Conservation (phyloP, 2,888 invertebrate genomes). For the Oscheius sp. region DNA sequence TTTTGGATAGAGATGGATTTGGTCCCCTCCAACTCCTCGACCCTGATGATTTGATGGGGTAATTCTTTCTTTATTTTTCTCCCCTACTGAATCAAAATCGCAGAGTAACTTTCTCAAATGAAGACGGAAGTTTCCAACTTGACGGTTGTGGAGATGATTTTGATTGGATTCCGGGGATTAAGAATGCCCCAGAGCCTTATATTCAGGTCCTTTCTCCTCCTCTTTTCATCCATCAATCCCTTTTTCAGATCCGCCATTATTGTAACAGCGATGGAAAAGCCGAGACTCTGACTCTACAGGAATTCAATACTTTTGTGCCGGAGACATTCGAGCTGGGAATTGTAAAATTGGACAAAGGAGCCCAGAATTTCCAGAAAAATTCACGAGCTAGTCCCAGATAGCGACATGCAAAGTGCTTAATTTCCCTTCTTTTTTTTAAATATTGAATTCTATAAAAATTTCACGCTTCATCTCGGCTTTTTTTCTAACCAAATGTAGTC, state of each 20-base stretch:
- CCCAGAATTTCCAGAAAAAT: too few relatives aligned
- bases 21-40: slow-evolving; percentile 60
- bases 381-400: too few relatives aligned
- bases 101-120: slow-evolving; percentile 67
- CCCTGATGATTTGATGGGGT: slow-evolving; percentile 70
- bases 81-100: background rate
- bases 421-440: too few relatives aligned
- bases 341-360: slow-evolving; percentile 51
- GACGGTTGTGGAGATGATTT: slow-evolving; percentile 69
- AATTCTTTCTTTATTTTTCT: background rate
- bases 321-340: slow-evolving; percentile 64
- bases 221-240: background rate
- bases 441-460: too few relatives aligned
- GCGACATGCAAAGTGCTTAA: too few relatives aligned
- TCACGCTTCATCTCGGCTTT: too few relatives aligned
- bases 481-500: too few relatives aligned
- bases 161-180: slow-evolving; percentile 67
- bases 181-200: slow-evolving; percentile 57
- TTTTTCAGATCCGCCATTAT: slow-evolving; percentile 60
- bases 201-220: slow-evolving; percentile 42
- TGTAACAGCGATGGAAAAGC: slow-evolving; percentile 66
- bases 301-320: slow-evolving; percentile 59
- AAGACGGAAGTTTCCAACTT: slow-evolving; percentile 65
- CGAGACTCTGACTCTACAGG: slow-evolving; percentile 60
- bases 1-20: slow-evolving; percentile 62